Evolutionary conservation across 2,888 invertebrate genomes (phyloP), one percentile per base, ranked within the genome.

Genomic region (Drosophila limbata): DNA sequence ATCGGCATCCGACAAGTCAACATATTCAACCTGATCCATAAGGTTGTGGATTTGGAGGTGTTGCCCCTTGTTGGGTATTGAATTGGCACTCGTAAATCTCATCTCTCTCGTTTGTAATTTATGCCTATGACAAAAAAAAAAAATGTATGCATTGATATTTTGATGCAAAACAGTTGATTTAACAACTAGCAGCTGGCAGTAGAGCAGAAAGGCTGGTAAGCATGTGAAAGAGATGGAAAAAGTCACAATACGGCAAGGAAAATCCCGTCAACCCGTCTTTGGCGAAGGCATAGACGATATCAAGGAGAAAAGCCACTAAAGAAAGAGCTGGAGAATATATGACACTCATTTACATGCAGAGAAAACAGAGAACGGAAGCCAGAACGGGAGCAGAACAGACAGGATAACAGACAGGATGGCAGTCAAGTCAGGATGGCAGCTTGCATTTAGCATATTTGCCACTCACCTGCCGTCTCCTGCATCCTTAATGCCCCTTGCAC

Each of bases 141-240:
- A 28, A 28, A 28, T 28, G 50, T 72, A 69, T 80, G 78, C 83
- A 84, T 82, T 84, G 85, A 82, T 82, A 82, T 84, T 80, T 84
- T 66, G 80, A 82, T 82, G 82, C 83, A 82, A 84, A 84, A 65
- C 75, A 82, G 85, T 81, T 79, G 79, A 84, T 77, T 81, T 72
- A 77, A 77, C 81, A 86, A 86, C 74, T 77, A 68, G 45, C 79
- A 81, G 76, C 60, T 79, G 71, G 17, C 33, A 59, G 45, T 31
- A 57, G 33, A 56, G 40, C 35, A 42, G 25, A 13, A 15, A 53
- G 50, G 13, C 44, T 28, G 31, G 15, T 35, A 25, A n/a, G 51
- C 19, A 13, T 44, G 21, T 17, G 10, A 21, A 11, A 40, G 25
- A 21, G 48, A 17, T 9, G 10, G 10, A 17, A 4, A 21, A n/a